These are phyloP conservation scores for Helobdella robusta DNA, from an alignment of 2,888 invertebrate species.

Conservation along the genomic window DNA sequence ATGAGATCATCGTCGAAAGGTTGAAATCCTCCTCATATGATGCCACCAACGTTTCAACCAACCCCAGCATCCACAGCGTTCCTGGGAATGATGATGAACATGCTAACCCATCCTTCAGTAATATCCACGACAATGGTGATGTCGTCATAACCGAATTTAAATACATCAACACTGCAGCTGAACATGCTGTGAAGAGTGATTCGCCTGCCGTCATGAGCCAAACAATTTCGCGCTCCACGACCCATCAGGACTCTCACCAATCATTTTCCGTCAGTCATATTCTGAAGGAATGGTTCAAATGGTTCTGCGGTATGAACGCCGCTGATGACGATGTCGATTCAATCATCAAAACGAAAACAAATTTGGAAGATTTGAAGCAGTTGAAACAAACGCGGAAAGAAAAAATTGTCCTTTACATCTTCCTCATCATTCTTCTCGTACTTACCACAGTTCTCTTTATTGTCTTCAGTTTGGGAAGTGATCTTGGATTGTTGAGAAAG, in stretches of 20 bases:
- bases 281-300: conserved; percentile 28
- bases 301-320: conserved; percentile 41
- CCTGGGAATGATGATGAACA: too few species aligned
- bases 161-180: too few species aligned
- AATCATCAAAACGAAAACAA: not conserved
- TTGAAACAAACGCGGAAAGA: conserved; percentile 29
- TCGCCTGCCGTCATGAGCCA: too few species aligned
- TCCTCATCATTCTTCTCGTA: conserved; percentile 28
- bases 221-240: too few species aligned
- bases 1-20: too few species aligned
- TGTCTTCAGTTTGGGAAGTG: conserved; percentile 34
- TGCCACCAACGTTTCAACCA: too few species aligned
- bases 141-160: not conserved
- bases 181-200: too few species aligned
- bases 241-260: not conserved
- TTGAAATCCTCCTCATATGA: too few species aligned
- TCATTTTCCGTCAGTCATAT: not conserved
- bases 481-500: conserved; percentile 28
- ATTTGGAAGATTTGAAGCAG: not conserved
- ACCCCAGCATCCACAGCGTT: too few species aligned
- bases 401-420: conserved; percentile 28
- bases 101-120: too few species aligned
- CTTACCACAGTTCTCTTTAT: conserved; percentile 29
- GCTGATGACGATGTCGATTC: conserved; percentile 7
- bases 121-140: too few species aligned